Percentiles rank a stretch among this genome's conserved stretches.
phyloP scores from a whole-genome alignment of 2,888 invertebrate genomes.

The Drosophila formosana region DNA sequence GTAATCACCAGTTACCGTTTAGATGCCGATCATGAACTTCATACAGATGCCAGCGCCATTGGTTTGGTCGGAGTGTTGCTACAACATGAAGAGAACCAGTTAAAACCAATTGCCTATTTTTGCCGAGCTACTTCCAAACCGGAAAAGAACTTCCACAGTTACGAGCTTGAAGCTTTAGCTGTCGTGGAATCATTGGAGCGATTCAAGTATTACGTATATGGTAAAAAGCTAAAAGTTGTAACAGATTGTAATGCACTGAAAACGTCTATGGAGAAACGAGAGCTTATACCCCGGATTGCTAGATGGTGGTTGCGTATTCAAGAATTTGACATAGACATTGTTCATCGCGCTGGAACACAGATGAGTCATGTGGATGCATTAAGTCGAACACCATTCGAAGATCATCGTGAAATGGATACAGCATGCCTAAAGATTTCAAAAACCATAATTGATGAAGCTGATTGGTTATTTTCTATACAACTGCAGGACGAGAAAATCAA shows the following conservation, averaged over 20 bases:
- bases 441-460: constrained; percentile 20
- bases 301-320: constrained; percentile 7
- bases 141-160: neutral
- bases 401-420: neutral
- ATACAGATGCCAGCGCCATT: neutral
- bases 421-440: constrained; percentile 39
- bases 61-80: neutral
- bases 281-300: too few species aligned
- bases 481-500: constrained; percentile 28
- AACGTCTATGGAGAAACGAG: too few species aligned
- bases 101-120: neutral
- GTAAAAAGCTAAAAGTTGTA: too few species aligned
- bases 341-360: neutral
- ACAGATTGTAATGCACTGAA: too few species aligned
- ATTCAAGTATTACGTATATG: too few species aligned
- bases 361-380: constrained; percentile 3
- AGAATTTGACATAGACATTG: neutral
- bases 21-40: neutral
- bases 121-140: neutral
- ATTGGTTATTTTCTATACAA: constrained; percentile 53
- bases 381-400: neutral
- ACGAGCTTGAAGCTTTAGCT: neutral
- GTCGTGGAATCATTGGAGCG: too few species aligned
- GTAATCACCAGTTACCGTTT: neutral
- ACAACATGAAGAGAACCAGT: neutral